Evolutionary conservation across 1,140 invertebrate species (phyloP).

Genomic region (Choristoneura fumiferana): DNA sequence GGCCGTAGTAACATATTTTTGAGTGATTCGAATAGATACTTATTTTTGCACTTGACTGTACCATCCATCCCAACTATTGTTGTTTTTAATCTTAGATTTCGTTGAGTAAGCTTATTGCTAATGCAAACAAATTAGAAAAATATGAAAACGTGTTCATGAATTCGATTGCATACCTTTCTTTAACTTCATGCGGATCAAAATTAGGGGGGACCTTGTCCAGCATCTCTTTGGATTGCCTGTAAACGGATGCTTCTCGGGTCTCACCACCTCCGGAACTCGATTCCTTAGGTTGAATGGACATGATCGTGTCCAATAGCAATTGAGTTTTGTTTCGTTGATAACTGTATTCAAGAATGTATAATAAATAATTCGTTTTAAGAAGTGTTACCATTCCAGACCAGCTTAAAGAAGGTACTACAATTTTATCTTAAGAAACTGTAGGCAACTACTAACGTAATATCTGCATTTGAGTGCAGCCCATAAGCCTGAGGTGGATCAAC

Average conservation of each 20-base stretch:
- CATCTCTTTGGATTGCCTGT: conserved; percentile 95
- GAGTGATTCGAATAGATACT: too few species aligned
- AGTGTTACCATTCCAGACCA: too few species aligned
- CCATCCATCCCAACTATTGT: too few species aligned
- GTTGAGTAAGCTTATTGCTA: too few species aligned
- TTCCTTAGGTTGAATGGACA: conserved; percentile 98
- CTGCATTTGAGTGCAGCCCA: conserved; percentile 96
- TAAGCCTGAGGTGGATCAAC: conserved; percentile 97
- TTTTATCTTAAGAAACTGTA: conserved; percentile 31
- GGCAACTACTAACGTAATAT: conserved; percentile 88
- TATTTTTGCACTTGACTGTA: too few species aligned
- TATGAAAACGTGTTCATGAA: too few species aligned
- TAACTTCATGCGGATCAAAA: conserved; percentile 95
- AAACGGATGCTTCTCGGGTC: conserved; percentile 93
- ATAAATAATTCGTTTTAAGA: too few species aligned
- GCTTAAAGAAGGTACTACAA: too few species aligned
- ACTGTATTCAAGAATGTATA: conserved; percentile 37
- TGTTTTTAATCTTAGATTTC: too few species aligned
- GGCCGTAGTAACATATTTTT: too few species aligned
- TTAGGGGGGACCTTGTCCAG: conserved; percentile 93
- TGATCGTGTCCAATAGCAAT: conserved; percentile 94
- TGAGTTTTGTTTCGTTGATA: conserved; percentile 96
- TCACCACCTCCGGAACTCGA: conserved; percentile 91
- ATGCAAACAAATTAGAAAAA: too few species aligned
- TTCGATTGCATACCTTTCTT: conserved; percentile 82